Evolutionary conservation across 2,113 vertebrate species (phyloP), one percentile per base, ranked within the genome.

Genomic region (Gopherus evgoodei): DNA sequence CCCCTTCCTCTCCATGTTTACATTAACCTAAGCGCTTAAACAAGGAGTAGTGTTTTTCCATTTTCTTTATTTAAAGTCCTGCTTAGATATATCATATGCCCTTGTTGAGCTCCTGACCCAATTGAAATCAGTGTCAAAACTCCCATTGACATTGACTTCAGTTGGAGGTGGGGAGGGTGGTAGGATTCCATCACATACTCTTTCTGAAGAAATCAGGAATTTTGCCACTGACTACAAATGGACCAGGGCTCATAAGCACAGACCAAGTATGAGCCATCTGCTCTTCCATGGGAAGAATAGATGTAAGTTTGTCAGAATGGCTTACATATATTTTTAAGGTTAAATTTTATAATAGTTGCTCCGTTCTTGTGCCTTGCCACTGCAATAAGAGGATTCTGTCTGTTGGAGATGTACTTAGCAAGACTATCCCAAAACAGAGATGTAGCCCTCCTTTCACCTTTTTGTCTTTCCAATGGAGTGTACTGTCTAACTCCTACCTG

Each of bases 1-100:
- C 2, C 5, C n/a, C 89, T 88, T 94, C 35, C n/a, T 90, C 82
- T 27, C 53, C 25, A 17, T 86, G 3, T 79, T 92, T 90, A 22
- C 42, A 5, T 21, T 8, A 81, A 13, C 65, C 83, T 86, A 91
- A 75, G 42, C 81, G 24, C 79, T 95, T 83, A 53, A 8, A 82
- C 42, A 2, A 44, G 42, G 5, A 2, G 1, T 38, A 87, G 81
- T 49, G 3, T 91, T 56, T 13, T 88, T 69, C 5, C 81, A 2
- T 11, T 62, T 52, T 88, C 86, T 47, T 24, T 35, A 65, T 42
- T 21, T 2, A 69, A 13, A 72, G 65, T 72, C 35, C 65, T 72
- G 19, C 9, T 38, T 72, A 69, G 9, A 11, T 72, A 72, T 72
- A 72, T 72, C 22, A 57, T 27, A 72, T 72, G n/a, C 65, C 35